Base-by-base conservation (phyloP, 2,797 vertebrate genomes). In the Falco naumanni region DNA sequence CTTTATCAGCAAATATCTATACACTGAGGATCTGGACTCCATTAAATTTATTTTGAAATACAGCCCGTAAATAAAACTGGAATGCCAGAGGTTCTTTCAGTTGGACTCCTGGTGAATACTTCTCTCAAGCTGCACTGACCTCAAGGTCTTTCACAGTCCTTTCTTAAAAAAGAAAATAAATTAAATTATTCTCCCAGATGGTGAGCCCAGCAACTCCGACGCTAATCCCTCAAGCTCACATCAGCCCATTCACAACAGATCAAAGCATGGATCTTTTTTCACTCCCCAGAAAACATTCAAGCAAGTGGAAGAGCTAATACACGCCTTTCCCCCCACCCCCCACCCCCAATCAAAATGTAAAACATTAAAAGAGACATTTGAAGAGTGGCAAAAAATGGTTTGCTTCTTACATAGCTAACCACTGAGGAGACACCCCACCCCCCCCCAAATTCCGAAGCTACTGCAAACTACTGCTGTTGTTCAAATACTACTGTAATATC, bases 131-230 rank as follows among this genome's bases (percentile, higher is more conserved):
- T 87, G 61, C 47, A 87, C 79, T 95, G 95, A 94, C 94, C 93
- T 90, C 82, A 76, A 80, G 81, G 86, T 89, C 94, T 89, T 93
- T 68, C 3, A 3, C 66, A 50, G 65, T 45, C 34, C 50, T 70
- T 94, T 70, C 89, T 85, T 93, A 61, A 88, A 92, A 90, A 92
- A 80, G 64, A 83, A 95, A 96, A 93, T 88, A 90, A 77, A 93
- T 95, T 93, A 91, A 93, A 95, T 96, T 95, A 95, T 96, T 96
- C 76, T 93, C 92, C 84, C 92, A 97, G 90, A 96, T 89, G 90
- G 93, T 75, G 76, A 92, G 84, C 69, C 76, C 84, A 84, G 94
- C 54, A 91, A 93, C 94, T 89, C 79, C 34, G 79, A 91, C 9
- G 0, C 59, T 96, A 97, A 96, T 97, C 92, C 94, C 60, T 47